Percentiles rank a stretch among this genome's conserved stretches.
Conservation (phyloP, 2,113 vertebrate species). For the Jacana jacana region DNA sequence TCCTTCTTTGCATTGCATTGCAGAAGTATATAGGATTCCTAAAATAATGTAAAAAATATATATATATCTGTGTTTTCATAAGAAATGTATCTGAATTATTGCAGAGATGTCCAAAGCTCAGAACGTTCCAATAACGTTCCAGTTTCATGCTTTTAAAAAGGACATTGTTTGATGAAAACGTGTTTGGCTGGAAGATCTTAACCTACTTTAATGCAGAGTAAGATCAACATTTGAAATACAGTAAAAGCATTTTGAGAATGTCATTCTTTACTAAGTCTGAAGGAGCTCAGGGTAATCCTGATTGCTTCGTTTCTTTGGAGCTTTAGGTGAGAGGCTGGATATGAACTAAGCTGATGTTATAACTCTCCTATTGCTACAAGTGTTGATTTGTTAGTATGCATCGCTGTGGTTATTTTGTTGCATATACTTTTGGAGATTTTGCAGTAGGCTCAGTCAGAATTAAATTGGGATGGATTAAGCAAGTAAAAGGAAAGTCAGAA, state of each 20-base stretch:
- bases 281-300: conserved; percentile 23
- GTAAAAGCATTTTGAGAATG: conserved; percentile 33
- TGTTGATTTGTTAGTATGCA: not conserved
- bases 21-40: not conserved
- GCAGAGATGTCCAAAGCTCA: not conserved
- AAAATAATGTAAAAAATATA: not conserved
- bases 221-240: conserved; percentile 6
- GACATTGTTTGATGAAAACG: not conserved
- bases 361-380: not conserved
- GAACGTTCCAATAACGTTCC: not conserved
- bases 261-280: not conserved
- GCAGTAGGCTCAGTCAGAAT: not conserved
- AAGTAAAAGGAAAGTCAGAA: not conserved
- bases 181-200: not conserved
- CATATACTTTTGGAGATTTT: not conserved
- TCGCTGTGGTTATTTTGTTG: not conserved
- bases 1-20: not conserved
- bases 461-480: not conserved
- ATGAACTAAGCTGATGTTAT: not conserved
- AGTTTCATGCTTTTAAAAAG: not conserved
- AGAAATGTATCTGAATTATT: not conserved
- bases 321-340: not conserved
- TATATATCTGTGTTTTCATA: not conserved
- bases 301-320: not conserved
- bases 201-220: not conserved